Conservation (phyloP, 2,888 invertebrate species). For the Lasioglossum morio region DNA sequence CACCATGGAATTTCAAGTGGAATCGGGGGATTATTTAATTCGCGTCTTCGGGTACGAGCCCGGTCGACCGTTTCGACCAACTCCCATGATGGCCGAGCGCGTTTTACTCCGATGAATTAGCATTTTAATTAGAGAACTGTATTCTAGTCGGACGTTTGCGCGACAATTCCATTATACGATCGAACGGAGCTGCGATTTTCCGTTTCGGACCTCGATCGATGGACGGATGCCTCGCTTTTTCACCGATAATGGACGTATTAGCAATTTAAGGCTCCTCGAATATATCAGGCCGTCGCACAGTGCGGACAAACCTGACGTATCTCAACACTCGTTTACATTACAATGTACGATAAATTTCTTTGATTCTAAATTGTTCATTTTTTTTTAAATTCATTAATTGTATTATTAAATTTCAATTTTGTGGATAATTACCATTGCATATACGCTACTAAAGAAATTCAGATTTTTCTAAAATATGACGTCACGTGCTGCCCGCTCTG, state of each 20-base stretch:
- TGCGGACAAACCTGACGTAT: too few relatives aligned
- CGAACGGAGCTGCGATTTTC: slow-evolving; percentile 44
- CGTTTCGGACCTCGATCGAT: neutral
- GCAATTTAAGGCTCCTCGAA: neutral
- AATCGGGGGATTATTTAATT: slow-evolving; percentile 73
- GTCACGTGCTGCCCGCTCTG: too few relatives aligned
- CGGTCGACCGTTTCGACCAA: slow-evolving; percentile 63
- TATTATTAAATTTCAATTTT: too few relatives aligned
- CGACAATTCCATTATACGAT: slow-evolving; percentile 63
- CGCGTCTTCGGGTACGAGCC: slow-evolving; percentile 60
- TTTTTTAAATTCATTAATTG: too few relatives aligned
- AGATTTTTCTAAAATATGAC: too few relatives aligned
- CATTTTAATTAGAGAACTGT: slow-evolving; percentile 72
- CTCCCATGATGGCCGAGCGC: slow-evolving; percentile 68
- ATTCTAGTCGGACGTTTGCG: slow-evolving; percentile 61
- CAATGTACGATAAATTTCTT: too few relatives aligned
- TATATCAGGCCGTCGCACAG: neutral
- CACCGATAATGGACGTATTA: neutral
- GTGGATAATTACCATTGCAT: too few relatives aligned
- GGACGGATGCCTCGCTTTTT: neutral
- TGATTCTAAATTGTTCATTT: too few relatives aligned
- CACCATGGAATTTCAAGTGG: slow-evolving; percentile 73
- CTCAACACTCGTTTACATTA: too few relatives aligned
- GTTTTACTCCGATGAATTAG: slow-evolving; percentile 66
- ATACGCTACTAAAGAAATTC: too few relatives aligned